Evolutionary conservation across 2,888 invertebrate species (phyloP), one percentile per base, ranked within the genome.

Genomic region (Diarsia brunnea): DNA sequence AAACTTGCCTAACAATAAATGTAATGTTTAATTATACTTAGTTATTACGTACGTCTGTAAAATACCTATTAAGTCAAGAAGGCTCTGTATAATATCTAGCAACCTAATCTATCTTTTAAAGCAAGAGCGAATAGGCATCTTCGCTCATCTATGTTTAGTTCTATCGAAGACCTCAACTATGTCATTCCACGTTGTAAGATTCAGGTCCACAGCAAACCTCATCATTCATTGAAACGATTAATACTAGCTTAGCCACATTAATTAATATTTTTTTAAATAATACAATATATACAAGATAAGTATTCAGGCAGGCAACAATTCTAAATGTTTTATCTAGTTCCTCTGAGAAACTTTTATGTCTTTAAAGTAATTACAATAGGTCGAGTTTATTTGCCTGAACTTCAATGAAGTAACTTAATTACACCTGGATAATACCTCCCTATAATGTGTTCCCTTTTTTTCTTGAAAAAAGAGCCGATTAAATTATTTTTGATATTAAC

Each of bases 101-200:
- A 24, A 12, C 16, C 27, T 69, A 16, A 21, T 73, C 16, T 45
- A 73, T 16, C 24, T 47, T 16, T 16, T 43, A 71, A 69, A 51
- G 24, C 24, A 43, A 70, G 21, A n/a, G 21, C 12, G 14, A 55
- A 19, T 8, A 68, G 24, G 1, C 21, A 21, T 43, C 45, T 63
- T 31, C 21, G 8, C 38, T 38, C 8, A 38, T 38, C 38, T 31
- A 19, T 19, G 7, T 27, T n/a, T 27, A n/a, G 12, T 61, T 68
- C 14, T 8, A 69, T 61, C 8, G 38, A 24, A 1, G 38, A 19
- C 19, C 21, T 11, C 11, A 38, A 3, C 10, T 12, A 60, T n/a
- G 3, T 5, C 24, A 10, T 43, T 2, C 10, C 21, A 63, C 5
- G 24, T 21, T 3, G 2, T 21, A 16, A 24, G 4, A 12, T 21